phyloP scores from a whole-genome alignment of 2,888 invertebrate genomes.

The Sinopyrophorus schimmeli region DNA sequence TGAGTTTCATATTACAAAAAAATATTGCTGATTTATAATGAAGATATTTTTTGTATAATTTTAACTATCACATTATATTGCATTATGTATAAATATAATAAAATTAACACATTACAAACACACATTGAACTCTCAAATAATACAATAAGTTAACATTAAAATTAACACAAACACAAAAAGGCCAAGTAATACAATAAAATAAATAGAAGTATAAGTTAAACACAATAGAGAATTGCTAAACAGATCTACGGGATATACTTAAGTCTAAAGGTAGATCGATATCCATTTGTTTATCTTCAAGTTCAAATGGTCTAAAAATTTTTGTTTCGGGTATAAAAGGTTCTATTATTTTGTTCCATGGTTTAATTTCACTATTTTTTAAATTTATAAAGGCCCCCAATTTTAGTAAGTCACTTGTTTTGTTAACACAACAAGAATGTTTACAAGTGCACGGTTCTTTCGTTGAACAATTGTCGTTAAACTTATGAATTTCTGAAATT shows the following conservation, averaged over 20 bases:
- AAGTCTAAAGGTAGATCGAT: constrained; percentile 66
- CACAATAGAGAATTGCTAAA: constrained; percentile 32
- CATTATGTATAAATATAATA: neutral
- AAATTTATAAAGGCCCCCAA: constrained; percentile 43
- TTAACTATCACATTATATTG: constrained; percentile 14
- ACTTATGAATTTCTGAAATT: neutral
- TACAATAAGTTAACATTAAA: constrained; percentile 2
- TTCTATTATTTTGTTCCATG: constrained; percentile 36
- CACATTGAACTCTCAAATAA: neutral
- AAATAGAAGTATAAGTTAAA: constrained; percentile 13
- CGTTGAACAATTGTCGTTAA: neutral
- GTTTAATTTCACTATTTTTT: constrained; percentile 19
- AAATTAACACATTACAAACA: neutral
- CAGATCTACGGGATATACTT: constrained; percentile 59
- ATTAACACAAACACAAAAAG: constrained; percentile 26
- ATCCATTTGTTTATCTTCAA: constrained; percentile 43
- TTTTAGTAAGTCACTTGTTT: constrained; percentile 39
- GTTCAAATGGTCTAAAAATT: constrained; percentile 27
- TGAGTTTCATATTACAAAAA: constrained; percentile 9
- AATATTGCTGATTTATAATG: constrained; percentile 6
- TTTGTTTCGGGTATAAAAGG: constrained; percentile 26
- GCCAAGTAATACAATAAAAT: constrained; percentile 28
- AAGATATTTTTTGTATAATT: constrained; percentile 6
- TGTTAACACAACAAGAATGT: constrained; percentile 39
- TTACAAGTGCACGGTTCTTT: constrained; percentile 39